Evolutionary conservation across 2,113 vertebrate species (phyloP).

Genomic region (Alethe castanea): DNA sequence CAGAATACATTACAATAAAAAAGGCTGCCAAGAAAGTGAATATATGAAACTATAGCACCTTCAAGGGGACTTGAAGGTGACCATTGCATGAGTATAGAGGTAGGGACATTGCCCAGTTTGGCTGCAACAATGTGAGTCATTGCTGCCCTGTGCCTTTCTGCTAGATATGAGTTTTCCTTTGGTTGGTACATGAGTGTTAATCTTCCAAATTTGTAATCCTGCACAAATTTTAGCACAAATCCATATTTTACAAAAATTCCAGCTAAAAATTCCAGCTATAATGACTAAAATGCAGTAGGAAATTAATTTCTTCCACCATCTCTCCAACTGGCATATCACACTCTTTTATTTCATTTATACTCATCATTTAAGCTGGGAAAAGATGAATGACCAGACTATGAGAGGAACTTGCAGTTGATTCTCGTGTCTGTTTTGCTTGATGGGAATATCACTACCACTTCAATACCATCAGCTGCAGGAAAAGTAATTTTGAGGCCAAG

Average conservation of each 20-base stretch:
- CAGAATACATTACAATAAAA: neutral
- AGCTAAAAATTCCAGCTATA: neutral
- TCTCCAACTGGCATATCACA: neutral
- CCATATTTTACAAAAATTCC: neutral
- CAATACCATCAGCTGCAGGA: neutral
- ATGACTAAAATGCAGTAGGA: neutral
- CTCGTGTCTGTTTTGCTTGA: neutral
- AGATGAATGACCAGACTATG: neutral
- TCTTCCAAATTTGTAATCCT: neutral
- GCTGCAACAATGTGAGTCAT: neutral
- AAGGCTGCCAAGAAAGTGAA: neutral
- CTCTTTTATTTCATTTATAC: neutral
- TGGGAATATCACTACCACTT: neutral
- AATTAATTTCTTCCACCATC: fast-evolving
- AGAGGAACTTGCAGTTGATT: neutral
- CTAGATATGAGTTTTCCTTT: neutral
- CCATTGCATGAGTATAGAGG: neutral
- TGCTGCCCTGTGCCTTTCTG: neutral
- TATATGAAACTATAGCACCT: neutral
- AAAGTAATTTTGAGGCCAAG: neutral
- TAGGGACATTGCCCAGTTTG: neutral
- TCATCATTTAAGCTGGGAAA: neutral
- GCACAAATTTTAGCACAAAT: neutral
- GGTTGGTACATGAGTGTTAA: neutral
- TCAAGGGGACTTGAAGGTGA: neutral